phyloP scores from a whole-genome alignment of 2,888 invertebrate species.

The Drosophila formosana region DNA sequence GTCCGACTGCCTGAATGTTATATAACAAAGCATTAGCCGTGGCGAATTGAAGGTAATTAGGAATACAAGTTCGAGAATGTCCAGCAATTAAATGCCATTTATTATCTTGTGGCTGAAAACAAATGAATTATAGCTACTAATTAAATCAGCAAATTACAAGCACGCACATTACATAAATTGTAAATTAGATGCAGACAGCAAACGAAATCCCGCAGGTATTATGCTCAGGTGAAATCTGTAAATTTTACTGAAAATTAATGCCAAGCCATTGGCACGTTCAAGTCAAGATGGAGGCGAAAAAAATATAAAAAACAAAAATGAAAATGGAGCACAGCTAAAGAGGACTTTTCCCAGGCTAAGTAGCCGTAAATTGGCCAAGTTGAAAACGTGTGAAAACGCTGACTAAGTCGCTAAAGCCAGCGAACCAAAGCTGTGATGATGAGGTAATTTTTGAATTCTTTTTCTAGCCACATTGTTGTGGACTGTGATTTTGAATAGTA shows the following conservation, averaged over 20 bases:
- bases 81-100: slow-evolving; percentile 73
- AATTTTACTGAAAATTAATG: slow-evolving; percentile 35
- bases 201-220: slow-evolving; percentile 47
- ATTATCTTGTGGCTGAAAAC: slow-evolving; percentile 68
- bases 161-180: slow-evolving; percentile 77
- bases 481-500: slow-evolving; percentile 3
- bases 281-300: slow-evolving; percentile 13
- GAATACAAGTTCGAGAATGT: slow-evolving; percentile 33
- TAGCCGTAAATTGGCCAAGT: slow-evolving; percentile 51
- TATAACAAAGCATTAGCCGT: slow-evolving; percentile 28
- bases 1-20: slow-evolving; percentile 26
- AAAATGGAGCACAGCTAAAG: slow-evolving; percentile 20
- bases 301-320: slow-evolving; percentile 3
- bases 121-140: slow-evolving; percentile 76
- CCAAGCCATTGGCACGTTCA: slow-evolving; percentile 35
- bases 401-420: slow-evolving; percentile 20
- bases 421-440: slow-evolving; percentile 19
- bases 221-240: slow-evolving; percentile 34
- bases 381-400: slow-evolving; percentile 36
- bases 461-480: neutral
- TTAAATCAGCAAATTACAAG: slow-evolving; percentile 79
- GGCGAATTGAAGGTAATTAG: slow-evolving; percentile 54
- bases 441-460: slow-evolving; percentile 5
- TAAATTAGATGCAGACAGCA: slow-evolving; percentile 51
- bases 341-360: slow-evolving; percentile 32